Evolutionary conservation across 2,113 vertebrate species (phyloP), one percentile per base, ranked within the genome.

Genomic region (Rafetus swinhoei): DNA sequence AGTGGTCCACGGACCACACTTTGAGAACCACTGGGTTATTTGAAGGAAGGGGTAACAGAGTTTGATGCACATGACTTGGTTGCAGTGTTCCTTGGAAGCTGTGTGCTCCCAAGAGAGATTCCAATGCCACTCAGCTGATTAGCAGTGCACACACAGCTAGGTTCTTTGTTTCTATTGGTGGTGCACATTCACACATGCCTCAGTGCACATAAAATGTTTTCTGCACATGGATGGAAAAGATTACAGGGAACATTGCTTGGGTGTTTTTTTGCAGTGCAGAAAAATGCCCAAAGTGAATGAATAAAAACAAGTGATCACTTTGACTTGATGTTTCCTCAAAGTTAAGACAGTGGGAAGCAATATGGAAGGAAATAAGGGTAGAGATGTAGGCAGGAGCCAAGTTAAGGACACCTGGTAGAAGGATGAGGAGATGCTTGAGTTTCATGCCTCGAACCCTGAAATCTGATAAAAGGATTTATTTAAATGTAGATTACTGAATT

Each of bases 221-320:
- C 45, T 45, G 45, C 45, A 45, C 45, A 45, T 45, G 45, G 45
- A 45, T 45, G 45, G 45, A 45, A 45, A 45, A 45, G 45, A 45
- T 45, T 45, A 45, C 45, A 45, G 45, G 45, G 45, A 45, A 45
- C 45, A 45, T 45, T 45, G 45, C 80, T 90, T 93, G 65, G 15
- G 62, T 45, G 32, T 59, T 76, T 21, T 93, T 91, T 94, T 81
- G 84, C 50, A 95, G 85, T 94, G 93, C 87, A 94, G 32, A 89
- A 85, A 94, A 96, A 39, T 15, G 53, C 62, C 39, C 82, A 82
- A 90, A 50, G 87, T 93, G 83, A 93, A 81, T 24, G 12, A 76
- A 76, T 80, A 93, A 94, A 90, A 90, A 87, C 74, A 91, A 93
- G 77, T 79, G 94, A 92, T 87, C 35, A 79, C 1, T 56, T 56